These are phyloP conservation scores for Paramormyrops kingsleyae DNA, from an alignment of 2,113 vertebrate species.

Conservation along the genomic window DNA sequence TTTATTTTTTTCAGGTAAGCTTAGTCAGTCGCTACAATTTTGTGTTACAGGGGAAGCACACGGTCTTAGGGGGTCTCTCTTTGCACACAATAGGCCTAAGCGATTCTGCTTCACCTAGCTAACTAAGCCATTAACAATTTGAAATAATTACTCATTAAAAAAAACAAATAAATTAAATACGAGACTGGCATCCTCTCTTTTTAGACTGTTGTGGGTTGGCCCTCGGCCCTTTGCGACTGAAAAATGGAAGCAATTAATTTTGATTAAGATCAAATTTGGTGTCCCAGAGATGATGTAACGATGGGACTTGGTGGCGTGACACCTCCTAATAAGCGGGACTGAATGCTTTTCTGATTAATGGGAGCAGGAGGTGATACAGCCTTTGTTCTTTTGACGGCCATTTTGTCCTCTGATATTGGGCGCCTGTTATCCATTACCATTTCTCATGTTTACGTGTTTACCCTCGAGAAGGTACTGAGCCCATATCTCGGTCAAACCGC, in stretches of 20 bases:
- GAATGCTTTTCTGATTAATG: conserved; percentile 54
- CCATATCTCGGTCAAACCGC: background rate
- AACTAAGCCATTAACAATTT: background rate
- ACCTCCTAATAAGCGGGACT: conserved; percentile 51
- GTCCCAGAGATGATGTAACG: conserved; percentile 57
- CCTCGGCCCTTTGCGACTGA: conserved; percentile 43
- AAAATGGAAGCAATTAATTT: conserved; percentile 58
- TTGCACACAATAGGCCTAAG: no score
- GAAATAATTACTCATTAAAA: background rate
- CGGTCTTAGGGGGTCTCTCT: background rate
- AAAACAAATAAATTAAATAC: background rate
- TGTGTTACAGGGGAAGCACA: background rate
- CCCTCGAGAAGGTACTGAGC: background rate
- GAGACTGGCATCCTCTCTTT: background rate
- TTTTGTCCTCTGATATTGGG: background rate
- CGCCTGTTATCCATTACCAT: background rate
- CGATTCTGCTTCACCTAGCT: background rate
- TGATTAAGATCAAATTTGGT: conserved; percentile 65
- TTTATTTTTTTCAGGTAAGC: background rate
- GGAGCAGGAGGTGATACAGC: background rate
- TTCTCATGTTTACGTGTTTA: background rate
- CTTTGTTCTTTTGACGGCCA: background rate
- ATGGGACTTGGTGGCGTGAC: conserved; percentile 49
- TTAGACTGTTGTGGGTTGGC: conserved; percentile 26
- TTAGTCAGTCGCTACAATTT: background rate